Conservation (phyloP, 2,113 vertebrate species). For the Cacatua alba region DNA sequence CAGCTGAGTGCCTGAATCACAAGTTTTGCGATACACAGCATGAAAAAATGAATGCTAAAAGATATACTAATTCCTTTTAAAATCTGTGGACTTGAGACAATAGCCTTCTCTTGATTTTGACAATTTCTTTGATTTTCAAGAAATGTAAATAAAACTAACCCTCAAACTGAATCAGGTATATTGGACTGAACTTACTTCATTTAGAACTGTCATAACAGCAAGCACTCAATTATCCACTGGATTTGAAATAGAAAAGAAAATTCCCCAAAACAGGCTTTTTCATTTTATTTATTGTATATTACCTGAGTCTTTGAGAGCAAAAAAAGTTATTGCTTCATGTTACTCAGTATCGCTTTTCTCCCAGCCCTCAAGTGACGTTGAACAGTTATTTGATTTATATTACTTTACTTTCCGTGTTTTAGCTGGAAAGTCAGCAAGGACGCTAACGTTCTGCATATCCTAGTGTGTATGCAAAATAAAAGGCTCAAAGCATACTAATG, state of each 20-base stretch:
- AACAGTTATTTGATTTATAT: not conserved
- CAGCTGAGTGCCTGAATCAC: not conserved
- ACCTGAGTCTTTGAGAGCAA: not conserved
- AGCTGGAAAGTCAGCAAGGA: constrained; percentile 12
- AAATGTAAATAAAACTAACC: not conserved
- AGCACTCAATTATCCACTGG: not conserved
- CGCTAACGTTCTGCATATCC: not conserved
- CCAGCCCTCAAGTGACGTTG: not conserved
- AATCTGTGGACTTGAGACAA: not conserved
- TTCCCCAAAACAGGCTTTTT: not conserved
- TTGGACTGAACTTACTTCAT: not conserved
- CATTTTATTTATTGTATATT: not conserved
- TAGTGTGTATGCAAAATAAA: constrained; percentile 32
- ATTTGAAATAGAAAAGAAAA: not conserved
- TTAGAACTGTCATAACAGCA: not conserved
- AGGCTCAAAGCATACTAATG: constrained; percentile 41
- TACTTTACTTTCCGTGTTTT: constrained; percentile 17
- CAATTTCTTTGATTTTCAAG: not conserved
- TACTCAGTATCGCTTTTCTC: not conserved
- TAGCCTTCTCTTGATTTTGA: not conserved
- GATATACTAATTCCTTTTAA: not conserved
- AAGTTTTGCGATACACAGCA: not conserved
- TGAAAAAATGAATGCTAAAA: not conserved
- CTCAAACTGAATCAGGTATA: not conserved
- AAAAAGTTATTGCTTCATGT: not conserved